Conservation (phyloP, 1,140 invertebrate genomes). For the Ooceraea biroi region DNA sequence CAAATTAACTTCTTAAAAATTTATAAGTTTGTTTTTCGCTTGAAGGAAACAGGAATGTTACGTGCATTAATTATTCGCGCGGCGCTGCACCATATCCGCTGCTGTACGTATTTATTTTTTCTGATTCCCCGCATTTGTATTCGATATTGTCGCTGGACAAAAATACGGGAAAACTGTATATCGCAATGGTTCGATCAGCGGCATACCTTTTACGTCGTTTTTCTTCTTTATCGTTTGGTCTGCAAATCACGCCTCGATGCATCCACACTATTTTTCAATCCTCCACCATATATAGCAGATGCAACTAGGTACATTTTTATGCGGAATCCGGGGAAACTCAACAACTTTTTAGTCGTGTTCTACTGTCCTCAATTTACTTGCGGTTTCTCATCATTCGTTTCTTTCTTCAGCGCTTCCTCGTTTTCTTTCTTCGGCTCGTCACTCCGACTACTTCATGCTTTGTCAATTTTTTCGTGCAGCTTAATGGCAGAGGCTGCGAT, state of each 20-base stretch:
- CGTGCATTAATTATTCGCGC: slow-evolving; percentile 16
- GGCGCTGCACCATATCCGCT: neutral
- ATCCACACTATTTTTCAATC: slow-evolving; percentile 58
- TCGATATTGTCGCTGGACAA: slow-evolving; percentile 46
- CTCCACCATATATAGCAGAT: slow-evolving; percentile 3
- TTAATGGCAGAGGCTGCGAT: slow-evolving; percentile 52
- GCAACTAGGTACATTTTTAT: slow-evolving; percentile 63
- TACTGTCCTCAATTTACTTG: slow-evolving; percentile 24
- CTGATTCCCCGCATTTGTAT: slow-evolving; percentile 16
- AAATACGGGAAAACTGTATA: slow-evolving; percentile 44
- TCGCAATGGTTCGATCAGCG: slow-evolving; percentile 25
- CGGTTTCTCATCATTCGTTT: neutral
- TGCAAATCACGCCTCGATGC: slow-evolving; percentile 63
- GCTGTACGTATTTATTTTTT: slow-evolving; percentile 23
- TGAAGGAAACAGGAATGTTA: slow-evolving; percentile 7
- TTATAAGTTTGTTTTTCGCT: neutral
- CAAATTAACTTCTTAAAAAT: neutral
- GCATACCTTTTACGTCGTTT: slow-evolving; percentile 46
- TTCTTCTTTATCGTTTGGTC: slow-evolving; percentile 45
- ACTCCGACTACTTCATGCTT: neutral
- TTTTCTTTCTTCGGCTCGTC: neutral
- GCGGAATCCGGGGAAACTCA: slow-evolving; percentile 52
- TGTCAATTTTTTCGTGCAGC: slow-evolving; percentile 36
- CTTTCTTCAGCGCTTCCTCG: neutral
- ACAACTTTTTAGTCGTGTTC: slow-evolving; percentile 64